Percentiles rank a stretch among this genome's conserved stretches.
Conservation (phyloP, 92 coral and sea anemone genomes). For the Paramuricea clavata region DNA sequence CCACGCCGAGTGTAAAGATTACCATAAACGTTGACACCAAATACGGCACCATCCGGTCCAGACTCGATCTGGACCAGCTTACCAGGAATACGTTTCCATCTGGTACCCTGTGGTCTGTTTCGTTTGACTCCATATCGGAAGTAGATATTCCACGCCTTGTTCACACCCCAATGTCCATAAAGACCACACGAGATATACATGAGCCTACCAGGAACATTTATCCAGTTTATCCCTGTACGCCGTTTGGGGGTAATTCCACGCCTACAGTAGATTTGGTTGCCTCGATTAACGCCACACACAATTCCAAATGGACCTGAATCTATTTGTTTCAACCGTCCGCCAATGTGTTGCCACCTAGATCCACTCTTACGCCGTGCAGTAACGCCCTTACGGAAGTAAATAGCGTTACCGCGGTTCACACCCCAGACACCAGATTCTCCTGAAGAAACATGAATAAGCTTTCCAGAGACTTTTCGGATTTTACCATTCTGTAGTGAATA, state of each 20-base stretch:
- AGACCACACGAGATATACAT: constrained; percentile 41
- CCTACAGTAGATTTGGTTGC: background rate
- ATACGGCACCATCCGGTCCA: background rate
- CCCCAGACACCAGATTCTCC: constrained; percentile 30
- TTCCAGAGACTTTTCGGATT: background rate
- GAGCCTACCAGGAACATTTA: background rate
- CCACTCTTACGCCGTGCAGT: background rate
- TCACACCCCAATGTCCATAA: constrained; percentile 48
- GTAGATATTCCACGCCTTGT: background rate
- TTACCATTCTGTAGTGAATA: background rate
- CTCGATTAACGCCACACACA: constrained; percentile 6
- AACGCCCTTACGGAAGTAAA: constrained; percentile 6
- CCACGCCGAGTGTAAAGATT: background rate
- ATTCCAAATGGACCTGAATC: constrained; percentile 26
- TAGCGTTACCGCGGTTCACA: background rate
- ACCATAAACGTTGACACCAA: background rate
- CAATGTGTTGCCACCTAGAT: background rate
- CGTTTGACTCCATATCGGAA: constrained; percentile 11
- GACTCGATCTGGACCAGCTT: background rate
- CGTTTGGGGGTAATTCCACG: background rate
- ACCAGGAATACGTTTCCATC: constrained; percentile 2
- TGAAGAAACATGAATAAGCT: constrained; percentile 1
- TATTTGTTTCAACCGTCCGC: constrained; percentile 11
- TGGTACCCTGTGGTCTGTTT: background rate
- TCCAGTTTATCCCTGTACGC: background rate